These are phyloP conservation scores for Telmatherina bonti DNA, from an alignment of 2,797 vertebrate species.

Conservation along the genomic window DNA sequence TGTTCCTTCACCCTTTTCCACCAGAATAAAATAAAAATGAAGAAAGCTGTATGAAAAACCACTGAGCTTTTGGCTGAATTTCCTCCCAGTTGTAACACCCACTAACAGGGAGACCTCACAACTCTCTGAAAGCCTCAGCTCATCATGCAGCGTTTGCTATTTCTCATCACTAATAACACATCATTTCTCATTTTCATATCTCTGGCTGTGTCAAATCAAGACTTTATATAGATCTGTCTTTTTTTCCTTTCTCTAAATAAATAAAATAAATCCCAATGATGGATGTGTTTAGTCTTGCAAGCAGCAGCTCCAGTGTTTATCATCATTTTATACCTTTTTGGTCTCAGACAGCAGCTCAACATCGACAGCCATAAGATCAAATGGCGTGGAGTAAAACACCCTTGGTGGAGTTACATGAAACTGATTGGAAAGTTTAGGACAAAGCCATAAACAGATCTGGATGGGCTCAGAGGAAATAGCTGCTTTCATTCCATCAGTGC, in stretches of 20 bases:
- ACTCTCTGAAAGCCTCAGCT: not conserved
- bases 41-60: not conserved
- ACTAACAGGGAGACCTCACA: not conserved
- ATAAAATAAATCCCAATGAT: not conserved
- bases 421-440: conserved; percentile 26
- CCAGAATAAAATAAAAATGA: not conserved
- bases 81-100: no score
- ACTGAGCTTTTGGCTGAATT: no score
- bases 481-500: conserved; percentile 35
- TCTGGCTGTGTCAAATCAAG: not conserved
- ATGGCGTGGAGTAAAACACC: conserved; percentile 15
- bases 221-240: not conserved
- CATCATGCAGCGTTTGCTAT: not conserved
- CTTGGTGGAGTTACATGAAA: conserved; percentile 1
- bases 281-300: not conserved
- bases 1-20: not conserved
- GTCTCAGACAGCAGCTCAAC: conserved; percentile 12
- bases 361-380: conserved; percentile 3
- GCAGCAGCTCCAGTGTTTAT: not conserved
- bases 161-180: not conserved
- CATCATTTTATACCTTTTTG: conserved; percentile 4
- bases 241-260: not conserved
- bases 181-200: not conserved
- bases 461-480: conserved; percentile 18
- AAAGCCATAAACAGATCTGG: conserved; percentile 32